Base-by-base conservation (phyloP, 2,113 vertebrate species). In the Callionymus lyra region DNA sequence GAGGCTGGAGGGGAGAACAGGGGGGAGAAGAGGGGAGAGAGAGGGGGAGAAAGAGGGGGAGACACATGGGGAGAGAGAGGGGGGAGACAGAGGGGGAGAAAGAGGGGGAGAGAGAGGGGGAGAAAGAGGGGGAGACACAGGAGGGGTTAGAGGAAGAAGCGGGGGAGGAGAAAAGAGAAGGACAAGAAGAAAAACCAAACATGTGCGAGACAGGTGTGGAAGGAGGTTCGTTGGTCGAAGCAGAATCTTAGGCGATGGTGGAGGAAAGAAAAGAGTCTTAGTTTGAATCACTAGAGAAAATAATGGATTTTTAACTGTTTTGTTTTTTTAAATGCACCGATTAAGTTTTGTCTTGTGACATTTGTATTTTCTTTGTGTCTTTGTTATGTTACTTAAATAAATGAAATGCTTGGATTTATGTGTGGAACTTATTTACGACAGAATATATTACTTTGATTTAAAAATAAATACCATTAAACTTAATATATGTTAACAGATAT, bases 241-340 rank as follows among this genome's bases (percentile, higher is more conserved):
- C 49, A 21, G 42, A 74, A 44, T 61, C 68, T 39, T 67, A 72
- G 35, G 63, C n/a, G 33, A 27, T 27, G 21, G 21, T 4, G 8
- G 4, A 27, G 21, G 21, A 27, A 4, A 27, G 21, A 27, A 27
- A n/a, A n/a, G n/a, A 27, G 21, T 27, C 21, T 27, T 27, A 27
- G 21, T 8, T 27, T 27, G 21, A 27, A 27, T 27, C 4, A 5
- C 21, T 27, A 8, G 21, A 27, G 21, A 27, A 27, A 8, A 27
- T 5, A 27, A 8, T 27, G 21, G 4, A 8, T 27, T 27, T 27
- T 27, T 27, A 5, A 5, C 8, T 27, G 21, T 27, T 27, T 27
- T 4, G 4, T 27, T 27, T 27, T 27, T 27, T 27, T 27, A 27
- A n/a, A n/a, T 27, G 4, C 21, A 27, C 21, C 8, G 21, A 27